A percentile compares a stretch with the other conserved stretches of the same genome.
Conservation (phyloP, 2,888 invertebrate species). For the Stenchaetothrips biformis region DNA sequence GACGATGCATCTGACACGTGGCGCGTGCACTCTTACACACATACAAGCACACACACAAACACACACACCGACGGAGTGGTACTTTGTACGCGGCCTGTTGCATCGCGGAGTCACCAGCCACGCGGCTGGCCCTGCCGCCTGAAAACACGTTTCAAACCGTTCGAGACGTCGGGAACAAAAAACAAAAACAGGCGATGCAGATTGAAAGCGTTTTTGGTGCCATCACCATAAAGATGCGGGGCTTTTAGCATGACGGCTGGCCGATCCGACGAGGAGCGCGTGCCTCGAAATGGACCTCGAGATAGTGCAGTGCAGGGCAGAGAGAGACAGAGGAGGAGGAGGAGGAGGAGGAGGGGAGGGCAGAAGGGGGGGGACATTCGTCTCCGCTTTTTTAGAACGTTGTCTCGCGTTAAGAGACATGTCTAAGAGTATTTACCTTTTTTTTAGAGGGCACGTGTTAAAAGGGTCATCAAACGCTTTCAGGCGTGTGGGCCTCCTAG, state of each 20-base stretch:
- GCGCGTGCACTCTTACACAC: not conserved
- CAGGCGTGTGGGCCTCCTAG: not conserved
- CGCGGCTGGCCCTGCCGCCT: too few species aligned
- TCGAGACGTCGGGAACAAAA: too few species aligned
- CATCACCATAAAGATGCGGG: not conserved
- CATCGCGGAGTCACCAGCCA: not conserved
- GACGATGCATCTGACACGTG: not conserved
- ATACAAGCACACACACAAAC: not conserved
- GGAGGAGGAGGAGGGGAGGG: not conserved
- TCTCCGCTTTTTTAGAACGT: not conserved
- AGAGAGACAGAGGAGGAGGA: not conserved
- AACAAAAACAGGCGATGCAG: too few species aligned
- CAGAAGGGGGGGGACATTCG: not conserved
- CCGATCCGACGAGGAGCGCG: not conserved
- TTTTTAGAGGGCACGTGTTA: not conserved
- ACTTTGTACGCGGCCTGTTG: not conserved
- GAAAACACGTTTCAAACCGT: too few species aligned
- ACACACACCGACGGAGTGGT: not conserved
- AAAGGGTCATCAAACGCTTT: constrained; percentile 14
- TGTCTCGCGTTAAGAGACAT: constrained; percentile 4
- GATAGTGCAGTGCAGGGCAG: not conserved
- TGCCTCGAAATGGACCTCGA: constrained; percentile 2
- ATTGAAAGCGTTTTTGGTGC: too few species aligned
- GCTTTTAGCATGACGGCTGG: constrained; percentile 2
- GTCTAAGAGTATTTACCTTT: constrained; percentile 11